Evolutionary conservation across 2,888 invertebrate species (phyloP).

Genomic region (Subacronicta megacephala): DNA sequence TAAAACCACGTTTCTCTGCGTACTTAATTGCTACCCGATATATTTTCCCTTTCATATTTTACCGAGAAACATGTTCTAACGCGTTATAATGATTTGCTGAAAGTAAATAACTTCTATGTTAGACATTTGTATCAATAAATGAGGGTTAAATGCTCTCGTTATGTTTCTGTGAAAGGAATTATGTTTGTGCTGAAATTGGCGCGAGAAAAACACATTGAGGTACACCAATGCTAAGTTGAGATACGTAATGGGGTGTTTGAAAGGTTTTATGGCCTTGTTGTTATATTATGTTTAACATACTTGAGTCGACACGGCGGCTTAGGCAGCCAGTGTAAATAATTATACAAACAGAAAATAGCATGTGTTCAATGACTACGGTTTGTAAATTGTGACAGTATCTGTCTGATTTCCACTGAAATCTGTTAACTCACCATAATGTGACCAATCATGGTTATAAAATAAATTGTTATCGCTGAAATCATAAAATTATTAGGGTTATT

Average conservation of each 20-base stretch:
- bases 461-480: too few species aligned
- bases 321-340: too few species aligned
- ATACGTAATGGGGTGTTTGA: slow-evolving; percentile 15
- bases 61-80: slow-evolving; percentile 17
- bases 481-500: too few species aligned
- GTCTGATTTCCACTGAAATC: too few species aligned
- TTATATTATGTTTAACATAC: neutral
- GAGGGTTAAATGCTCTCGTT: slow-evolving; percentile 36
- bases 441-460: too few species aligned
- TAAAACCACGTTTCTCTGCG: slow-evolving; percentile 4
- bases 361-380: too few species aligned
- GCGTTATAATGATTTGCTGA: slow-evolving; percentile 21
- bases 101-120: slow-evolving; percentile 15
- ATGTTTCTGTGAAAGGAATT: slow-evolving; percentile 11
- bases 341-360: too few species aligned
- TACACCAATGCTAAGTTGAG: slow-evolving; percentile 10
- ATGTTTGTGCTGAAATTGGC: slow-evolving; percentile 5
- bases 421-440: too few species aligned
- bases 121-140: slow-evolving; percentile 43
- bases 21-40: slow-evolving; percentile 26
- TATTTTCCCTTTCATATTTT: slow-evolving; percentile 18
- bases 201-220: slow-evolving; percentile 13
- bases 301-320: too few species aligned
- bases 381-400: too few species aligned
- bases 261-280: slow-evolving; percentile 4